phyloP scores from a whole-genome alignment of 1,140 invertebrate genomes.

The Drosophila guanche region DNA sequence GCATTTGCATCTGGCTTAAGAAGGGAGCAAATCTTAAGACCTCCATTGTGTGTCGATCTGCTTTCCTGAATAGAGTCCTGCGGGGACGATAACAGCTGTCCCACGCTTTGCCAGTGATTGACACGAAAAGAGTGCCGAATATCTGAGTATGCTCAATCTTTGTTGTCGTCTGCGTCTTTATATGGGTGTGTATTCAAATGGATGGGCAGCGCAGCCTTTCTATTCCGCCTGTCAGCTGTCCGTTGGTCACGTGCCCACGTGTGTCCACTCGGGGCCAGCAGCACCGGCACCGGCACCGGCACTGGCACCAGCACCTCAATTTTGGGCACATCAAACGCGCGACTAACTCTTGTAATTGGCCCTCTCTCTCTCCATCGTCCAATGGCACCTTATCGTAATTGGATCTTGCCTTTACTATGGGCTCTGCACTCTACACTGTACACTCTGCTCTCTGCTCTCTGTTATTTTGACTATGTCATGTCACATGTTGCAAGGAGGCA shows the following conservation, averaged over 20 bases:
- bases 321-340: constrained; percentile 69
- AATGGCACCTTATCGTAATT: constrained; percentile 56
- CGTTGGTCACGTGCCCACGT: constrained; percentile 41
- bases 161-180: constrained; percentile 14
- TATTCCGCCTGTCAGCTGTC: constrained; percentile 47
- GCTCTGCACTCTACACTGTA: neutral
- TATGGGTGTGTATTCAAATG: constrained; percentile 2
- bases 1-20: constrained; percentile 53
- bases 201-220: neutral
- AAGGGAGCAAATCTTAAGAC: constrained; percentile 19
- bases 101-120: constrained; percentile 14
- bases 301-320: constrained; percentile 44
- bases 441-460: too few species aligned
- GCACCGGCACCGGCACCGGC: constrained; percentile 5
- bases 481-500: constrained; percentile 51
- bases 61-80: constrained; percentile 3
- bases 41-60: neutral
- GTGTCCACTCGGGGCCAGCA: neutral
- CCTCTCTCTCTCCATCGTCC: neutral
- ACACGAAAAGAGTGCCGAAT: constrained; percentile 14
- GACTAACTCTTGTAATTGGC: constrained; percentile 72
- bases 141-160: constrained; percentile 3
- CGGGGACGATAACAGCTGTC: constrained; percentile 8
- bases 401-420: constrained; percentile 40
- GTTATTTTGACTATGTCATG: constrained; percentile 65